Evolutionary conservation across 2,113 vertebrate species (phyloP), one percentile per base, ranked within the genome.

Genomic region (Salminus brasiliensis): DNA sequence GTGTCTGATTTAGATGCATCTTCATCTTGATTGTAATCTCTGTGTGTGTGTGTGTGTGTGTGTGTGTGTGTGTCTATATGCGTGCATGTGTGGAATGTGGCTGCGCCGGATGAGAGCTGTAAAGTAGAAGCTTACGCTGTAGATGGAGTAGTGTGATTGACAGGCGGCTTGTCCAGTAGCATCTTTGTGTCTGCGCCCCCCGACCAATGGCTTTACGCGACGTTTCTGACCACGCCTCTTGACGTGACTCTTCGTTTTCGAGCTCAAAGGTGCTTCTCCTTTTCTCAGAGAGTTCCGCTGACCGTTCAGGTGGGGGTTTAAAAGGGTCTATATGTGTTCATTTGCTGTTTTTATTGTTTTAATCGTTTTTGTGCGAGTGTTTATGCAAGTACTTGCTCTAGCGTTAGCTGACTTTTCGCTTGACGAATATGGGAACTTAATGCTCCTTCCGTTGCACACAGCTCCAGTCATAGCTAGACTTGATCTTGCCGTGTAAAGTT

Each of bases 91-190:
- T 45, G 52, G 66, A 60, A 60, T 70, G 52, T 70, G 21, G 34
- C 6, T 15, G 11, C 0, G 4, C 76, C 30, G 5, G 27, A 34
- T 4, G 59, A 23, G 10, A 47, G 27, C 21, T 1, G 21, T 2
- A 23, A n/a, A 16, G 25, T 66, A 16, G 67, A 47, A 30, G 16
- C 45, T 15, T 47, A 49, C 47, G 47, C 47, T 49, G 30, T 68
- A 21, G 72, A 30, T 53, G 45, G 67, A 15, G 16, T 18, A 34
- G 21, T 5, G 29, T 86, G 87, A 88, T 83, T 84, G 84, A 57
- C 55, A 69, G 43, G 30, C 29, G 5, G 3, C 16, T 43, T 30
- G 36, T 34, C 84, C 80, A 82, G 82, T 70, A 16, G 47, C 4
- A 21, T 39, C n/a, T 7, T 12, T n/a, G 32, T 43, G 3, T 43